Evolutionary conservation across 2,797 vertebrate genomes (phyloP), one percentile per base, ranked within the genome.

Genomic region (Micrastur ruficollis): DNA sequence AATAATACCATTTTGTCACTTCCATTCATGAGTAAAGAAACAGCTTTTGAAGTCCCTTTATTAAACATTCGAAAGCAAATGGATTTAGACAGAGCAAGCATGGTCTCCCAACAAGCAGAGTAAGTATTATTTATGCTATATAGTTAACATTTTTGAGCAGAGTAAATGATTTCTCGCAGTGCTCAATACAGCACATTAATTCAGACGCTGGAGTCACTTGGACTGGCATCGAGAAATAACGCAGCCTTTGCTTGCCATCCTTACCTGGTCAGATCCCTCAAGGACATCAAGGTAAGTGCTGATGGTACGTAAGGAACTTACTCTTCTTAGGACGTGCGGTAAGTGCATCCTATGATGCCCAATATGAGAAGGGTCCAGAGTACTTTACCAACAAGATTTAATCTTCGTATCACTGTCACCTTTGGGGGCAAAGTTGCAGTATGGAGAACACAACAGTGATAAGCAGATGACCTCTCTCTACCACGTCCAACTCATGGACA

Each of bases 281-380:
- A 31, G 32, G 53, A 34, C 8, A 4, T n/a, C 34, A 5, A 40
- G 63, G 70, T 19, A 4, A 73, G 70, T 5, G 14, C 3, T 63
- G 84, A 4, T 14, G 61, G 21, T 53, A 5, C 58, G 3, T 3
- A 6, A 71, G 75, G 66, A 65, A 46, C 19, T 52, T 23, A 12
- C 18, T 75, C 36, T 49, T 23, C 34, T 58, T 26, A 16, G 62
- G 36, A 17, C 0, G 3, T 13, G 31, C 20, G 65, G 15, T 17
- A 12, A 29, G 38, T 9, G 5, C 3, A 5, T 14, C 49, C 31
- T 21, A 5, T 1, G 0, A 8, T 13, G 32, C 19, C 22, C 29
- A 11, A 2, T 3, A 14, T 4, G 12, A 36, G 9, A 16, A 0
- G 0, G 12, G 11, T 25, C 14, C 26, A 6, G 36, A 55, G 72